Evolutionary conservation across 1,140 invertebrate genomes (phyloP), one percentile per base, ranked within the genome.

Genomic region (Drosophila dunni): DNA sequence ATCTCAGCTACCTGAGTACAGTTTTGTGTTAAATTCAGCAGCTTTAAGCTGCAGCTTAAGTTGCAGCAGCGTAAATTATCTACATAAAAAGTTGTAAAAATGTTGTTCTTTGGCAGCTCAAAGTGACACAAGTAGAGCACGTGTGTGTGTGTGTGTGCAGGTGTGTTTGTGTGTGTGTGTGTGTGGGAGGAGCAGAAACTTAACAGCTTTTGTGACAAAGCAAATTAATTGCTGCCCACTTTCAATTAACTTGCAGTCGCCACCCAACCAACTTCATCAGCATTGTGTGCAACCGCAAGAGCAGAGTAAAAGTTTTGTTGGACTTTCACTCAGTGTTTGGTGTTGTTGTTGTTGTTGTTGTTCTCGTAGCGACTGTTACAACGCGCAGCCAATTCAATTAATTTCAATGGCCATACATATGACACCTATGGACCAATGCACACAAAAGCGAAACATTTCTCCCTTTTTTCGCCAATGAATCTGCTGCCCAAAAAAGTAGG

Each of bases 171-270:
- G 44, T 46, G 0, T 7, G 1, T 11, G 38, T 24, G n/a, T 10
- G 13, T 57, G 29, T 13, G 44, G 29, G 40, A 6, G 38, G 51
- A 9, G 24, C 9, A 10, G 13, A 5, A 68, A 84, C 69, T 86
- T 78, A 86, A 85, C 82, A 81, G 82, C 78, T 85, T 82, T 86
- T 82, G 79, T 77, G 79, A 89, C 83, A 88, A 88, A 83, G 83
- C 84, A 89, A 83, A 88, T 88, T 88, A 88, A 88, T 88, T 88
- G 83, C 83, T 88, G 79, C 73, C 83, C 83, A 79, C 65, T 88
- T 88, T 89, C 83, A 88, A 88, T 88, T 88, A 88, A 88, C 79
- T 74, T 88, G 73, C 84, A 77, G 71, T 29, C 48, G 10, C 56
- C 46, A 48, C 57, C 57, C 69, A 76, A 40, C 42, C 34, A 13